Percentiles rank a stretch among this genome's conserved stretches.
phyloP scores from a whole-genome alignment of 2,113 vertebrate genomes.

The Pelusios castaneus region DNA sequence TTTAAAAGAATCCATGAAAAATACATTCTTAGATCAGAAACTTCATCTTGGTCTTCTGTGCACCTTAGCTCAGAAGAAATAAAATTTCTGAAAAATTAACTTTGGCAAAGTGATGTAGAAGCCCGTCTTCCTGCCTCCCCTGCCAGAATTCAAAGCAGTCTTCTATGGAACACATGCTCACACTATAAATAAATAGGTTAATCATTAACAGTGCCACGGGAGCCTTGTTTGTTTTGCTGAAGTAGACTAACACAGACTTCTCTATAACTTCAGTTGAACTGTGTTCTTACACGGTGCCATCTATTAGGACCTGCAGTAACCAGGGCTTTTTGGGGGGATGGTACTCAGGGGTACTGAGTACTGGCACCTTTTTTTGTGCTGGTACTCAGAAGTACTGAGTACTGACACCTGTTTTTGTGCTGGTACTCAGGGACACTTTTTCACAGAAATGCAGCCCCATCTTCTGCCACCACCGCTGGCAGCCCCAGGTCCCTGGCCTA shows the following conservation, averaged over 20 bases:
- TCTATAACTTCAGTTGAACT: not conserved
- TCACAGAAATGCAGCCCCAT: too few relatives aligned
- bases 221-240: too few relatives aligned
- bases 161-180: not conserved
- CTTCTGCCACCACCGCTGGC: too few relatives aligned
- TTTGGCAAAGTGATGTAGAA: not conserved
- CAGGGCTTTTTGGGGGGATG: too few relatives aligned
- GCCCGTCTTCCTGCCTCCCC: not conserved
- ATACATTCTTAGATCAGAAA: not conserved
- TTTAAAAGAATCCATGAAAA: not conserved
- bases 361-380: not conserved
- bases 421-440: too few relatives aligned
- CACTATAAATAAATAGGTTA: too few relatives aligned
- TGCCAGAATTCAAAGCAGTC: not conserved
- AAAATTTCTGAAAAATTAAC: not conserved
- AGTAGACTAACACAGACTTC: too few relatives aligned
- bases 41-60: not conserved
- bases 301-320: too few relatives aligned
- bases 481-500: too few relatives aligned
- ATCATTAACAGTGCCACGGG: too few relatives aligned
- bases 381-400: too few relatives aligned
- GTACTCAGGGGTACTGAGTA: not conserved
- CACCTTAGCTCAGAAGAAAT: not conserved
- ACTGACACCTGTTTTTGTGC: too few relatives aligned
- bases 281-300: not conserved